Evolutionary conservation across 2,888 invertebrate species (phyloP).

Genomic region (Galeopsomyia nigrocyanea): DNA sequence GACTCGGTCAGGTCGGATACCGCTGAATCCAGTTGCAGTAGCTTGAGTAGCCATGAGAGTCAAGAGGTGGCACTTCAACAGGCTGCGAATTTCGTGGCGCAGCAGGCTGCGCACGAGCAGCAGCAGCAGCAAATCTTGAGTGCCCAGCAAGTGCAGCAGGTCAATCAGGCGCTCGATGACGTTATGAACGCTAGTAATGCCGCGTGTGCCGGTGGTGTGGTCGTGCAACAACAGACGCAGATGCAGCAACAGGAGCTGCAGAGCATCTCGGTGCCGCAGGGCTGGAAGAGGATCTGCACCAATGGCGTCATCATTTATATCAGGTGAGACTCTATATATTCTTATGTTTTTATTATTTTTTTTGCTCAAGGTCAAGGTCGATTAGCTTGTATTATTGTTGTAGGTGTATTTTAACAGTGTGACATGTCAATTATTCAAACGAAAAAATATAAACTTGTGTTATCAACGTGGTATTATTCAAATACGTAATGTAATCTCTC

Average conservation of each 20-base stretch:
- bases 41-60: conserved; percentile 70
- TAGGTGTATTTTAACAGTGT: too few species aligned
- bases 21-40: conserved; percentile 72
- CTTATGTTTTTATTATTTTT: too few species aligned
- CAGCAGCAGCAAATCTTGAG: conserved; percentile 28
- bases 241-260: conserved; percentile 54
- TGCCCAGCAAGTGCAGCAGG: conserved; percentile 33
- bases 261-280: conserved; percentile 76
- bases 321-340: conserved; percentile 72
- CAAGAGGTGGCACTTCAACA: conserved; percentile 58
- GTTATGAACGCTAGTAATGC: conserved; percentile 32
- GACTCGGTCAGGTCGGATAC: conserved; percentile 75
- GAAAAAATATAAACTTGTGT: too few species aligned
- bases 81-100: conserved; percentile 66
- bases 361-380: too few species aligned
- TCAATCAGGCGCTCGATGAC: conserved; percentile 46
- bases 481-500: too few species aligned
- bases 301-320: conserved; percentile 83
- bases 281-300: conserved; percentile 82
- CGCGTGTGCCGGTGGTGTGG: conserved; percentile 43
- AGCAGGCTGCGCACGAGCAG: conserved; percentile 62
- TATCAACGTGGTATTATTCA: too few species aligned
- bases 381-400: too few species aligned
- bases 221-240: conserved; percentile 56
- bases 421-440: too few species aligned